phyloP scores from a whole-genome alignment of 2,888 invertebrate genomes.

The Abrostola triplasia region DNA sequence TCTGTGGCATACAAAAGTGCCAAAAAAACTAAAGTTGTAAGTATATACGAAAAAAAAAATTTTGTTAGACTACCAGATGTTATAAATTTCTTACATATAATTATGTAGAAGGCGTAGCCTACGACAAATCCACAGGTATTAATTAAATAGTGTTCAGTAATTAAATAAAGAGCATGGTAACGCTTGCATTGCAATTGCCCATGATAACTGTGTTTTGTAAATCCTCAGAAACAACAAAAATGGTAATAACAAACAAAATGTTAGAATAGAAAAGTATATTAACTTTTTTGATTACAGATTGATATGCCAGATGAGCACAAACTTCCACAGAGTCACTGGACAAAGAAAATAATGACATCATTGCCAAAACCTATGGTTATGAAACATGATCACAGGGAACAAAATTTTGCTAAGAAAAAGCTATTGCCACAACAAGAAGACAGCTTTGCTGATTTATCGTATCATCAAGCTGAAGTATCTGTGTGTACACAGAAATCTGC shows the following conservation, averaged over 20 bases:
- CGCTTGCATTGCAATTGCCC: no score
- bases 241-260: no score
- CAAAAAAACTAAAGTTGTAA: constrained; percentile 76
- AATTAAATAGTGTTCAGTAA: no score
- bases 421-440: constrained; percentile 64
- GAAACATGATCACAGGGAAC: constrained; percentile 72
- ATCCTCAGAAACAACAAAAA: no score
- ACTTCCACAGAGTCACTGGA: constrained; percentile 69
- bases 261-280: not conserved
- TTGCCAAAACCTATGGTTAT: constrained; percentile 71
- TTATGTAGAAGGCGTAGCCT: no score
- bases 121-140: no score
- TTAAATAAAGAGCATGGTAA: no score
- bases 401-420: constrained; percentile 58
- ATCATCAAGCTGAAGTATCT: constrained; percentile 77
- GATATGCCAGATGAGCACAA: constrained; percentile 68
- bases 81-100: no score
- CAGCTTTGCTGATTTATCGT: constrained; percentile 73
- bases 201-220: no score
- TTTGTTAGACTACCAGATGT: no score
- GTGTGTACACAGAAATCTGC: constrained; percentile 76
- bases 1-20: constrained; percentile 75
- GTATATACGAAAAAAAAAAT: constrained; percentile 28
- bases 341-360: constrained; percentile 67
- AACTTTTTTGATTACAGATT: constrained; percentile 63